Evolutionary conservation across 2,113 vertebrate genomes (phyloP), one percentile per base, ranked within the genome.

Genomic region (Falco punctatus): DNA sequence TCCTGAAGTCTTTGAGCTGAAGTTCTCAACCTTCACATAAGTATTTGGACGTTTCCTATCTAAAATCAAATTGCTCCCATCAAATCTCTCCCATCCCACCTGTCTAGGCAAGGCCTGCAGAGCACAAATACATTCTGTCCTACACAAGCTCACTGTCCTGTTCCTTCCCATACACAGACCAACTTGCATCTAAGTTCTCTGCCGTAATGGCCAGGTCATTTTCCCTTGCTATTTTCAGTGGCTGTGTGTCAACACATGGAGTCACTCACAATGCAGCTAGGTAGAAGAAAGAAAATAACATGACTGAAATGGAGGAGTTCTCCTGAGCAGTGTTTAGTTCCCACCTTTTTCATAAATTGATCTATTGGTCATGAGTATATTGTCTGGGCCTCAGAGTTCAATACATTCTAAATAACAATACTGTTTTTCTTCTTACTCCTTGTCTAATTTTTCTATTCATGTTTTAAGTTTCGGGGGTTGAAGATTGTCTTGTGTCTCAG

Each of bases 11-110:
- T 94, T 97, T 94, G 86, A 94, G 88, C 27, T 81, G 54, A 89
- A 94, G 57, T 96, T 95, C 86, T 88, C 89, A 94, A 86, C 42
- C 79, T 94, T 93, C 85, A 27, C 61, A 79, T 44, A 72, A 77
- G 38, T n/a, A 46, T 30, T 93, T 95, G 80, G 81, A 96, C 90
- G 20, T 51, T 89, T 95, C 81, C 95, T 96, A 92, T 97, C 96
- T 96, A 95, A 86, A 95, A 97, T 97, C 92, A 96, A 95, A 96
- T 71, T 88, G 54, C 21, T 94, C 32, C n/a, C 66, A 73, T 90
- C 32, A 88, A 85, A 90, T 85, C 67, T 74, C 51, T 94, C 78
- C 67, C 84, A 81, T 59, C 59, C 71, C 93, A 95, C 89, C 71
- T 91, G 89, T 93, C 91, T 92, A 92, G 97, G 97, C 91, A 97